These are phyloP conservation scores for Axea sp. DNA, from an alignment of 2,888 invertebrate species.

Conservation along the genomic window DNA sequence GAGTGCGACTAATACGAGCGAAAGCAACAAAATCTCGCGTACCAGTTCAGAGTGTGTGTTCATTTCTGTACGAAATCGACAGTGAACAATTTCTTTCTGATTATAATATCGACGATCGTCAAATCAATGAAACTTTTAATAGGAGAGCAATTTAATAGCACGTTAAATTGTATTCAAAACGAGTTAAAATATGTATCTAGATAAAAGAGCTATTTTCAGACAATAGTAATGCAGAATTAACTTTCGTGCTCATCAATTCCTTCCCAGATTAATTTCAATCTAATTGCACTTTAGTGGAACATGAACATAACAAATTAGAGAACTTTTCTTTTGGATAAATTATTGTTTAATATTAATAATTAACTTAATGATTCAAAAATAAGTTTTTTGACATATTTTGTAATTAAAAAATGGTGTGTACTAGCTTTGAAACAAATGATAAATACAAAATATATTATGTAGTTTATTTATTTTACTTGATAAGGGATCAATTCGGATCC, in stretches of 20 bases:
- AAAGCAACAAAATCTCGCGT: slow-evolving; percentile 64
- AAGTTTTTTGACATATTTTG: too few relatives aligned
- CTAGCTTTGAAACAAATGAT: too few relatives aligned
- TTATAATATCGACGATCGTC: slow-evolving; percentile 20
- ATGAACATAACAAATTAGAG: slow-evolving; percentile 18
- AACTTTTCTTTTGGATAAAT: slow-evolving; percentile 1
- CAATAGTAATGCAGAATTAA: slow-evolving; percentile 24
- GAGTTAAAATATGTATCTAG: slow-evolving; percentile 2
- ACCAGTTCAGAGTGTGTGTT: slow-evolving; percentile 29
- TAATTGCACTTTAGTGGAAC: slow-evolving; percentile 30
- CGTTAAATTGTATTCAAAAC: slow-evolving; percentile 8
- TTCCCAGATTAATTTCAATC: slow-evolving; percentile 44
- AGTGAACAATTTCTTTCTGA: slow-evolving; percentile 63
- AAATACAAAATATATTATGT: too few relatives aligned
- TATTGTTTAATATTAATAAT: too few relatives aligned
- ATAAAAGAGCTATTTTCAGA: not conserved
- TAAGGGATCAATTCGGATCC: too few relatives aligned
- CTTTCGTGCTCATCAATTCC: slow-evolving; percentile 24
- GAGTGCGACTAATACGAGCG: slow-evolving; percentile 68
- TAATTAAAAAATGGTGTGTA: too few relatives aligned
- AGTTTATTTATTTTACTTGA: too few relatives aligned
- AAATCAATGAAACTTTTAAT: not conserved
- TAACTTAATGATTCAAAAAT: too few relatives aligned
- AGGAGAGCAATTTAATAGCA: slow-evolving; percentile 1
- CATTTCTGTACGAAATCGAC: slow-evolving; percentile 68